Evolutionary conservation across 2,113 vertebrate species (phyloP).

Genomic region (Mobula birostris): DNA sequence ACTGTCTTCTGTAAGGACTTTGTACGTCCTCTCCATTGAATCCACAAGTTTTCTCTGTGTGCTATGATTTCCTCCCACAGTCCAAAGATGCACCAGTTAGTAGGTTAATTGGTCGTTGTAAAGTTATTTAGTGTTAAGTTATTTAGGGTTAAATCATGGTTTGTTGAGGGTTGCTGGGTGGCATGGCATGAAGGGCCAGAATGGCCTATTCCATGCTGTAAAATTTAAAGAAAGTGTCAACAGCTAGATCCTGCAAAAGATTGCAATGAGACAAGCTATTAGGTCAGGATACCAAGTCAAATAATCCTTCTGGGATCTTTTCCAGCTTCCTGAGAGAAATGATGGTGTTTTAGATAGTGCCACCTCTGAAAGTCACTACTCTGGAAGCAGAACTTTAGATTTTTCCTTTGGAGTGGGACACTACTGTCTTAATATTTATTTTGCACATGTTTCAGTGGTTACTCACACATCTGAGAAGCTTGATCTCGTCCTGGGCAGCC

Average conservation of each 20-base stretch:
- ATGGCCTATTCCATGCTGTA: too few species aligned
- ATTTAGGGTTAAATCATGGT: too few species aligned
- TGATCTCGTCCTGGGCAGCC: slow-evolving; percentile 65
- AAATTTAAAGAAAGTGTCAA: background rate
- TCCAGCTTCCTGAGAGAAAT: background rate
- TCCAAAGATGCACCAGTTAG: too few species aligned
- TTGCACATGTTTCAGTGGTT: background rate
- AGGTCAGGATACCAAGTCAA: background rate
- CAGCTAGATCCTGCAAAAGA: background rate
- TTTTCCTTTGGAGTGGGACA: background rate
- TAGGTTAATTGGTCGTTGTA: too few species aligned
- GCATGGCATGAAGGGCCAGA: too few species aligned
- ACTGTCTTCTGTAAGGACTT: too few species aligned
- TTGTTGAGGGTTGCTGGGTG: too few species aligned
- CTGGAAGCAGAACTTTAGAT: background rate
- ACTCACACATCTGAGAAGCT: slow-evolving; percentile 67
- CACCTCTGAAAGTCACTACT: background rate
- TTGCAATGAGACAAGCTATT: too few species aligned
- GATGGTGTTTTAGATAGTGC: background rate
- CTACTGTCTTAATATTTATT: background rate
- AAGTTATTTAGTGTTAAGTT: too few species aligned
- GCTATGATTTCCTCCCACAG: too few species aligned
- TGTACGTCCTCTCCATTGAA: too few species aligned
- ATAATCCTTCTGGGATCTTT: background rate
- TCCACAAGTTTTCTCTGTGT: too few species aligned